Evolutionary conservation across 2,113 vertebrate species (phyloP), one percentile per base, ranked within the genome.

Genomic region (Oncorhynchus mykiss): DNA sequence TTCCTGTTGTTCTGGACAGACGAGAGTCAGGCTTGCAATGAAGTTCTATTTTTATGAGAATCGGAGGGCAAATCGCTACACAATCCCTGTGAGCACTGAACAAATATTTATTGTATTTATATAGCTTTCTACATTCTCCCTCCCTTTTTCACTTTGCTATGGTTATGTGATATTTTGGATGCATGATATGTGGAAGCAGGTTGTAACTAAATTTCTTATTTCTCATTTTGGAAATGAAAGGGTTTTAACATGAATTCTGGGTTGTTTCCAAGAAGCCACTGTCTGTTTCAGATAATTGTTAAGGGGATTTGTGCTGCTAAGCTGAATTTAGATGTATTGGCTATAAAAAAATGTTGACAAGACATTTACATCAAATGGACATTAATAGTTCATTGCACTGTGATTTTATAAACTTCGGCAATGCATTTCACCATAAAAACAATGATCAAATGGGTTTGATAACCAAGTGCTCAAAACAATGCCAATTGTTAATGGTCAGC

Each of bases 41-140:
- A 81, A 73, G 74, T 85, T 81, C 62, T 70, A 75, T 75, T 9
- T 60, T 71, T 8, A 67, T 74, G 25, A 4, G 25, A 65, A 73
- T 73, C 67, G 62, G 60, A 82, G 88, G 80, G 83, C 80, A 60
- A 74, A 83, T 69, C 51, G 60, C 78, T 84, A 85, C 80, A 73
- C 82, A 78, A 84, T 77, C 87, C 85, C 81, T 89, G 73, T 78
- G 91, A 90, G 89, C 92, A 89, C 87, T 91, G 93, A 94, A 92
- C 91, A 90, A 94, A 92, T 97, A 99, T 99, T 99, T 99, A 99
- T 99, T 98, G 68, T 97, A 96, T 97, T 97, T 97, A 97, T 95
- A 91, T 62, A 91, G 90, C 92, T 93, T 91, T 81, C 85, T 84
- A 80, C 86, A 82, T 88, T 90, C 80, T 86, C 80, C 83, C 31